Base-by-base conservation (phyloP, 2,113 vertebrate species). In the Osmerus mordax region DNA sequence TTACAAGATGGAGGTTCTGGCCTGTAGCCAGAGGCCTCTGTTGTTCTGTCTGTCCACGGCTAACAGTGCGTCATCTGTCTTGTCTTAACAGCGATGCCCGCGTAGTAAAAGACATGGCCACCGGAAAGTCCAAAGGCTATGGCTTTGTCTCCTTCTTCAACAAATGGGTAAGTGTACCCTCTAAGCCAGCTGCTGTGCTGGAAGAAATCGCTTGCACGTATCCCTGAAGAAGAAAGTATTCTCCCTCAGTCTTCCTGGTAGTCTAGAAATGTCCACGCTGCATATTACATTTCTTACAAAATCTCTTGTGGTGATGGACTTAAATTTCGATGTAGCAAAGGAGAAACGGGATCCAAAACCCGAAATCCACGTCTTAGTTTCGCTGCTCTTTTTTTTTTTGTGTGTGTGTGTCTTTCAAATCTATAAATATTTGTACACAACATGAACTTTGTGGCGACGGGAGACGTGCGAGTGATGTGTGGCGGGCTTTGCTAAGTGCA, bases 111-210 rank as follows among this genome's bases (percentile, higher is more conserved):
- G 95, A 96, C 82, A 92, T 96, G 92, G 93, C 94, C 6, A 96
- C 95, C 1, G 95, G 95, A n/a, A 96, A 96, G 72, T 96, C 95
- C n/a, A 96, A 96, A 82, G 95, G 94, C 81, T 96, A 96, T 23
- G 95, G 95, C 81, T 96, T 96, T 73, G 95, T 96, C 25, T 96
- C 95, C 80, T 96, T 96, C 91, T 95, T 95, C 91, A 95, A 95
- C 78, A 96, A 96, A 87, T 95, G 94, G 95, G 95, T 96, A 81
- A 90, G 91, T 77, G 47, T 67, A 29, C 19, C 15, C n/a, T 14
- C 3, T 16, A 6, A n/a, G 2, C 29, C 41, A 14, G 21, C 18
- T 53, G 25, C n/a, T 64, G 16, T 14, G 18, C 28, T 65, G 8
- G 16, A 23, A 23, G 64, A 51, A 19, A 65, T 65, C 16, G 47